A percentile compares a stretch with the other conserved stretches of the same genome.
These are phyloP conservation scores for Podargus strigoides DNA, from an alignment of 2,797 vertebrate genomes.

Conservation along the genomic window DNA sequence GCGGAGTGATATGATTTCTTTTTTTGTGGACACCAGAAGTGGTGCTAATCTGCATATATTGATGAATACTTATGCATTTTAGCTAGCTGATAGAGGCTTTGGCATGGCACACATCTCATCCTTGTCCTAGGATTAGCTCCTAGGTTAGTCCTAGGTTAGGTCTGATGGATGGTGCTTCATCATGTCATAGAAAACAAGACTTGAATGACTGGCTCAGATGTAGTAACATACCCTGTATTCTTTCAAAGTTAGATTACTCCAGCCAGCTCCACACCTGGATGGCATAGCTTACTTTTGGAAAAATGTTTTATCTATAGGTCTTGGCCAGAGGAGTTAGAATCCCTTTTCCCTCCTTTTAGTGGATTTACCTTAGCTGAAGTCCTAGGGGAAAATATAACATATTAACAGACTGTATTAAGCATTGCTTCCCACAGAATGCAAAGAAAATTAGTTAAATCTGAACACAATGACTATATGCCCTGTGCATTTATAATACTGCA, in stretches of 20 bases:
- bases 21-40: neutral
- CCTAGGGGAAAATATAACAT: neutral
- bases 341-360: neutral
- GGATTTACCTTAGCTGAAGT: neutral
- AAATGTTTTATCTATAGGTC: neutral
- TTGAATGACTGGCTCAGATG: neutral
- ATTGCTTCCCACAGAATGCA: neutral
- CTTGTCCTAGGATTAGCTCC: neutral
- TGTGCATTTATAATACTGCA: neutral
- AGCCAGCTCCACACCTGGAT: neutral
- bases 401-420: neutral
- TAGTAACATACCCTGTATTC: neutral
- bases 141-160: neutral
- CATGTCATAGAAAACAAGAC: neutral
- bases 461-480: neutral
- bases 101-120: fast-evolving
- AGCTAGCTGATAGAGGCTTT: neutral
- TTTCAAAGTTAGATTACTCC: neutral
- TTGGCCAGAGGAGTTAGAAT: neutral
- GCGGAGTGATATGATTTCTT: neutral
- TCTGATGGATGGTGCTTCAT: neutral
- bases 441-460: neutral
- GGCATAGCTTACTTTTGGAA: neutral
- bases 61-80: neutral
- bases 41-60: neutral